Evolutionary conservation across 2,888 invertebrate species (phyloP).

Genomic region (Cheilosia pagana): DNA sequence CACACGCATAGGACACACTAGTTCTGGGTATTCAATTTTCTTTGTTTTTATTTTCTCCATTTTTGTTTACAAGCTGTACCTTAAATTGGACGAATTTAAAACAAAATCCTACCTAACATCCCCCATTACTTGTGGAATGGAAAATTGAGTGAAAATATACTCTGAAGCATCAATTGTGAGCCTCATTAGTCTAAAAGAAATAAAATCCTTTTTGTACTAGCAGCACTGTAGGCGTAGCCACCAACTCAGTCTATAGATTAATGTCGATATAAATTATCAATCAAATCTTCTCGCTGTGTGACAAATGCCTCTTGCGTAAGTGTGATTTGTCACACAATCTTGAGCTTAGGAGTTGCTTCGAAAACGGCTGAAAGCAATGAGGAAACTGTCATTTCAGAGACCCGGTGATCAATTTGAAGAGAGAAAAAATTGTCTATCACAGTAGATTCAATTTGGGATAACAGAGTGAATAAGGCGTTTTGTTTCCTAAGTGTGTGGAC

Average conservation of each 20-base stretch:
- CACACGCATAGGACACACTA: too few relatives aligned
- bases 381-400: conserved; percentile 7
- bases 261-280: conserved; percentile 47
- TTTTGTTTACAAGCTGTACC: too few relatives aligned
- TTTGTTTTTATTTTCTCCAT: too few relatives aligned
- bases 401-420: conserved; percentile 4
- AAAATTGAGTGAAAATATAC: background rate
- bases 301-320: conserved; percentile 27
- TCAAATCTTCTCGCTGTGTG: conserved; percentile 20
- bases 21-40: too few relatives aligned
- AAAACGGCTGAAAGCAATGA: conserved; percentile 26
- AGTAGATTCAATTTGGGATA: conserved; percentile 20
- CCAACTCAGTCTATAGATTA: conserved; percentile 19
- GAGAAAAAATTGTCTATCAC: background rate
- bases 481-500: background rate
- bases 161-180: conserved; percentile 10
- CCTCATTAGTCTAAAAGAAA: conserved; percentile 24
- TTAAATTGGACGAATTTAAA: background rate
- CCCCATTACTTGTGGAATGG: background rate
- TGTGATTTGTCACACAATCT: conserved; percentile 23
- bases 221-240: background rate
- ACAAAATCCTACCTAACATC: conserved; percentile 14
- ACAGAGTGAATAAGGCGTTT: background rate
- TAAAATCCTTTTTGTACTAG: background rate
- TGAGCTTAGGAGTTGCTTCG: conserved; percentile 2